Conservation (phyloP, 2,113 vertebrate species). For the Tetrao urogallus region DNA sequence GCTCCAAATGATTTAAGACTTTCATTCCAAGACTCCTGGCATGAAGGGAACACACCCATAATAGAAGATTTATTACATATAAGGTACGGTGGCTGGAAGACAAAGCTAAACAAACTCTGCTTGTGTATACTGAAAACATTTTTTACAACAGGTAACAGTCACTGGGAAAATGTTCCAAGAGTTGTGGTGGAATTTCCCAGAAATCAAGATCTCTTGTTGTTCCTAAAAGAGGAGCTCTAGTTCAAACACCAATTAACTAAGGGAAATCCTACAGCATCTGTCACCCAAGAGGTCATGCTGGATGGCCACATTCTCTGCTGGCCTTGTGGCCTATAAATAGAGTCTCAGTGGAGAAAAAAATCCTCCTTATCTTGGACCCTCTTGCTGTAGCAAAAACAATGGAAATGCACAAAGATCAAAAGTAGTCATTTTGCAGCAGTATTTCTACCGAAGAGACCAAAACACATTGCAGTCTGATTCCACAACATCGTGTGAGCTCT, state of each 20-base stretch:
- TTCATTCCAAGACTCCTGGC: neutral
- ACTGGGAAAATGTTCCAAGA: neutral
- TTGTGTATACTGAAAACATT: neutral
- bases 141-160: neutral
- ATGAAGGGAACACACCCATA: neutral
- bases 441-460: neutral
- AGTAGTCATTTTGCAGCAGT: neutral
- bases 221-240: neutral
- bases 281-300: accelerated
- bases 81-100: neutral
- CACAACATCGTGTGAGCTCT: neutral
- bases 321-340: constrained; percentile 25
- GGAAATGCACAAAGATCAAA: constrained; percentile 7
- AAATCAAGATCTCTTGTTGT: neutral
- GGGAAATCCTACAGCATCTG: neutral
- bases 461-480: neutral
- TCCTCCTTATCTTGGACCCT: neutral
- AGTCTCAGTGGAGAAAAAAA: neutral
- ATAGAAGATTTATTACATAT: neutral
- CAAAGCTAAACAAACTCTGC: neutral
- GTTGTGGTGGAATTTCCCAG: neutral
- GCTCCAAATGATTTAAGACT: neutral
- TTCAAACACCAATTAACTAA: constrained; percentile 6
- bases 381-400: neutral
- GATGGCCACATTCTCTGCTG: neutral